Base-by-base conservation (phyloP, 1,140 invertebrate species). In the Pristionchus pacificus region DNA sequence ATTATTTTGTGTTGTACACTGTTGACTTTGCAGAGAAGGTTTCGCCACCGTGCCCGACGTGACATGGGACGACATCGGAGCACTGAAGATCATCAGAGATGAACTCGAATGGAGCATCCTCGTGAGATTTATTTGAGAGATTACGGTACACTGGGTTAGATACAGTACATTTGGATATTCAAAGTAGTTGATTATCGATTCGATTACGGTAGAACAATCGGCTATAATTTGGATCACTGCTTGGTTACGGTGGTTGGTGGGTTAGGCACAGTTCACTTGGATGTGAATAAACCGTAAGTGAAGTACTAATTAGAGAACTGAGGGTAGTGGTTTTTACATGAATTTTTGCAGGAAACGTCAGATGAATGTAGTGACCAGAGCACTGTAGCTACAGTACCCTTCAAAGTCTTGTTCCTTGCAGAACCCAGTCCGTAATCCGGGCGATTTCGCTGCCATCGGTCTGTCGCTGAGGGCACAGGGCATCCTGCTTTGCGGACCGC, bases 21-120 rank as follows among this genome's bases (percentile, higher is more conserved):
- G 38, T 49, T 10, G 19, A 6, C 38, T 49, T 49, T 49, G 6
- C 77, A 87, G 95, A 74, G 95, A 98, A 88, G 96, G 96, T 61
- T 97, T 98, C 86, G 91, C 92, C 2, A 96, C 94, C 6, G 92
- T 98, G 25, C 95, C 96, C 14, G 92, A 97, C 87, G 91, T 93
- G 0, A 95, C 92, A 0, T 99, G 96, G 96, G 89, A 93, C 72
- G 93, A 99, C 86, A 89, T 99, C 78, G 97, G 97, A 1, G 95
- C 95, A 0, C 83, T 98, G 13, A 88, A 89, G 33, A 88, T 92
- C 82, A 91, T 98, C 55, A 86, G 94, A 65, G 89, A 93, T 77
- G 92, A 97, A 83, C 86, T 99, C 25, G 89, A 95, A 84, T 87
- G 93, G 81, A 89, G 92, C 58, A 94, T 98, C 72, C 85, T 98